phyloP scores from a whole-genome alignment of 2,888 invertebrate genomes.

The Aleiodes alternator region DNA sequence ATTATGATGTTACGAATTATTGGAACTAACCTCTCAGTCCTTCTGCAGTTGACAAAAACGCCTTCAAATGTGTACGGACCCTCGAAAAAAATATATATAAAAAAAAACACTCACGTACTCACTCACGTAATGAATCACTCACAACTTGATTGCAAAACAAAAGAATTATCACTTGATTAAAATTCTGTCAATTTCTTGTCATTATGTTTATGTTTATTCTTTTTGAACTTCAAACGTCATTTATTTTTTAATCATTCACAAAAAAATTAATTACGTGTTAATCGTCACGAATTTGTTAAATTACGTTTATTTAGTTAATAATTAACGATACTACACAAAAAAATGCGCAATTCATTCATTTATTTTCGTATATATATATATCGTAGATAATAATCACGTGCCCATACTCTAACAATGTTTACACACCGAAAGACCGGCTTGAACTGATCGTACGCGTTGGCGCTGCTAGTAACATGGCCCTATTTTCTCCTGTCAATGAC shows the following conservation, averaged over 20 bases:
- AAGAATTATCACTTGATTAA: slow-evolving; percentile 1
- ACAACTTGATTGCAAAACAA: neutral
- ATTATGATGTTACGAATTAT: too few relatives aligned
- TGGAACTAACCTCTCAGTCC: neutral
- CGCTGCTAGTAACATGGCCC: slow-evolving; percentile 22
- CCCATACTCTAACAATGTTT: slow-evolving; percentile 53
- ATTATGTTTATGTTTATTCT: too few relatives aligned
- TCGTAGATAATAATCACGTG: neutral
- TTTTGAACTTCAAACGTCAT: too few relatives aligned
- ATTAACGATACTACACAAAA: neutral
- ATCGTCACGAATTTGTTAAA: too few relatives aligned
- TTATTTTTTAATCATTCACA: too few relatives aligned
- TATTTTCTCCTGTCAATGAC: slow-evolving; percentile 61
- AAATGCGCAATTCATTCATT: neutral
- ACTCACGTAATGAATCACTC: neutral
- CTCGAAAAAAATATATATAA: neutral
- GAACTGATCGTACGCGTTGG: slow-evolving; percentile 57
- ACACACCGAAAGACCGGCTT: slow-evolving; percentile 64
- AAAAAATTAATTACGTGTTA: too few relatives aligned
- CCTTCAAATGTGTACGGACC: neutral
- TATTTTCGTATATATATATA: neutral
- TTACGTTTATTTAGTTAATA: neutral
- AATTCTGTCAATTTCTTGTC: neutral
- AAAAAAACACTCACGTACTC: slow-evolving; percentile 17
- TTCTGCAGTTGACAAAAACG: neutral